Base-by-base conservation (phyloP, 2,888 invertebrate species). In the Microctonus aethiopoides region DNA sequence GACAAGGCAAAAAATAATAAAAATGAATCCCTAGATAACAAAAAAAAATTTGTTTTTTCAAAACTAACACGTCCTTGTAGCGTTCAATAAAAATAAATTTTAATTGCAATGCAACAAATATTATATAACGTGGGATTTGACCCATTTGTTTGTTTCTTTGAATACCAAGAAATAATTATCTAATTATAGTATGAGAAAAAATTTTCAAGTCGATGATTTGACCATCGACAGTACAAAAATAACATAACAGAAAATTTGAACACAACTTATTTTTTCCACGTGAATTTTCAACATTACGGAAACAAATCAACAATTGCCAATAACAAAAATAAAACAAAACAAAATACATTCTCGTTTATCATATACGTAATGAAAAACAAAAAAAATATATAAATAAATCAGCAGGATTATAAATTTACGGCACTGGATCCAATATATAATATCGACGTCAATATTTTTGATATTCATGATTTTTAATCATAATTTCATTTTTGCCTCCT, bases 391-490 rank as follows among this genome's bases (percentile, higher is more conserved):
- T 57, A 26, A 57, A 57, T 56, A 57, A 57, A 57, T 32, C 9
- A 16, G 70, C 67, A 64, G 70, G 70, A 69, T 72, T 54, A 65
- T 67, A 70, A 72, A 65, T 72, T 74, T 70, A 70, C 70, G 74
- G 74, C 70, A 72, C 64, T 74, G 72, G 69, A 70, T 72, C 70
- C 70, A 71, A 72, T 74, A 74, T 72, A 59, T n/a, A n/a, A 72
- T 70, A 70, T 60, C 68, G 72, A 67, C 63, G 72, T 71, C 67
- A 54, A 41, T 63, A 61, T 71, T 60, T 51, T 68, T 60, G 41
- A 57, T 51, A 66, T 69, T 65, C 69, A 61, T 67, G 68, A 59
- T 70, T 71, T 64, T 67, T 68, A 68, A 63, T 57, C 34, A 22
- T 70, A 20, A 59, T 52, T 26, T 63, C 34, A 69, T 65, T 56